Evolutionary conservation across 1,140 invertebrate species (phyloP), one percentile per base, ranked within the genome.

Genomic region (Zaprionus kolodkinae): DNA sequence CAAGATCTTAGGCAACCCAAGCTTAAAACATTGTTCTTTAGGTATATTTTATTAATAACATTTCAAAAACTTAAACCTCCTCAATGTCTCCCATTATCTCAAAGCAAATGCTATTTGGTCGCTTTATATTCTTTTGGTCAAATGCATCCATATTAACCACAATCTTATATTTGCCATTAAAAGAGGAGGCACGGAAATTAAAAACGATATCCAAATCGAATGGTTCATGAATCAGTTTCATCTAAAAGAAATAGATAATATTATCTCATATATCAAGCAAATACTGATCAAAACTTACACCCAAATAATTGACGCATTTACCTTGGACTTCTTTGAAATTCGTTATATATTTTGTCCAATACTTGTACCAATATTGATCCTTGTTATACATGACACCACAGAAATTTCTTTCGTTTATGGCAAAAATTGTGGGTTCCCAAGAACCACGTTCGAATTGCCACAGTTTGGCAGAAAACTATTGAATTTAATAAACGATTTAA

Each of bases 351-450:
- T 0, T 17, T 2, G 65, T 76, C 77, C 78, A 87, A 13, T 54
- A 68, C n/a, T 81, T 78, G 11, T 61, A 87, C 84, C 84, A 87
- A 59, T 88, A 87, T 15, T 88, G 65, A 50, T 78, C 67, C 59
- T 43, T 15, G 27, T 84, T 78, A 27, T 84, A 87, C 84, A 87
- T 78, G 2, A 72, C 15, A 10, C 3, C 0, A 36, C 84, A 87
- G n/a, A 84, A 87, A 52, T 87, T 57, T 10, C 45, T 36, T 7
- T 64, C 6, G 45, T 38, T 21, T 21, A 88, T 68, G 21, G 15
- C 43, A 7, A 84, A 73, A 0, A 84, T 12, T 1, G 84, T 87
- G 6, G 84, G 84, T 11, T 87, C 73, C 84, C 84, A 87, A 13
- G n/a, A 21, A 0, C 84, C 84, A 0, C 84, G 77, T 2, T 84